Conservation (phyloP, 1,140 invertebrate genomes). For the Nasonia longicornis region DNA sequence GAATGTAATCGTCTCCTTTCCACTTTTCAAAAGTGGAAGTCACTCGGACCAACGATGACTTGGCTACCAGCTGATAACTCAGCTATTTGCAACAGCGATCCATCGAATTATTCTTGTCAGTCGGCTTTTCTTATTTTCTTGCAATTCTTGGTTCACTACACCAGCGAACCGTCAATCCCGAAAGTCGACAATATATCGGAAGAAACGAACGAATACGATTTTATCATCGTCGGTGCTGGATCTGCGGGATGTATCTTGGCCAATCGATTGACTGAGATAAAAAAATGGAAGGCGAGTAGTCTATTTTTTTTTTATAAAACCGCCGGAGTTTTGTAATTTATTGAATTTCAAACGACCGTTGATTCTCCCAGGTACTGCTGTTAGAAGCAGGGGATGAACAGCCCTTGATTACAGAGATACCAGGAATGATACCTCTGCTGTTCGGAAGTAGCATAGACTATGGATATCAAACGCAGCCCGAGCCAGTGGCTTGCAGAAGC, state of each 20-base stretch:
- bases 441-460: conserved; percentile 22
- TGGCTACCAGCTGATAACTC: conserved; percentile 1
- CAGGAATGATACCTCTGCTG: not conserved
- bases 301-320: not conserved
- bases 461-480: conserved; percentile 21
- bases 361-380: conserved; percentile 15
- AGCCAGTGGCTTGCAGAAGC: conserved; percentile 14
- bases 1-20: not conserved
- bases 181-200: not conserved
- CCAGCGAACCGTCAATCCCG: not conserved
- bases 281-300: conserved; percentile 37
- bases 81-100: not conserved
- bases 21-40: not conserved
- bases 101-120: conserved; percentile 2
- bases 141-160: not conserved
- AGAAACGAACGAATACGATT: conserved; percentile 12
- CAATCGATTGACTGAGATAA: conserved; percentile 29
- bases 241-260: conserved; percentile 28
- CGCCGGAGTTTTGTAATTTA: not conserved
- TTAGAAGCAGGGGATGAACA: conserved; percentile 37
- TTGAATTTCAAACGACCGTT: not conserved
- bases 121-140: not conserved
- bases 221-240: conserved; percentile 34
- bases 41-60: not conserved
- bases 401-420: conserved; percentile 11